Percentiles rank a stretch among this genome's conserved stretches.
phyloP scores from a whole-genome alignment of 2,888 invertebrate genomes.

The Alloplasta piceator region DNA sequence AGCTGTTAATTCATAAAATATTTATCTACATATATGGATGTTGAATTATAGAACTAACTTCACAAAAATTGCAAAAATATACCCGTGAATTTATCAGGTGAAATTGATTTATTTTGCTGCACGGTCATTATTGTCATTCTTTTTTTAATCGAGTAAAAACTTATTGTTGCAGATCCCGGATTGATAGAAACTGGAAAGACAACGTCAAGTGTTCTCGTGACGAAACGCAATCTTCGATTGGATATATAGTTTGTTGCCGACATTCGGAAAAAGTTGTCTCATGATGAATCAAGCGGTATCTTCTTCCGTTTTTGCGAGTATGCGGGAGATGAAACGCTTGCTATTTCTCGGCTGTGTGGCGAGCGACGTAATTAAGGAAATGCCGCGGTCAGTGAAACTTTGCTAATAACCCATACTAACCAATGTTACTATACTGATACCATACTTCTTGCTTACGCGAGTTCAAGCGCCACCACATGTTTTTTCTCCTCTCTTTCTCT shows the following conservation, averaged over 20 bases:
- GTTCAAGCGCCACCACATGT: slow-evolving; percentile 47
- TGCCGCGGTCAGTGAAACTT: slow-evolving; percentile 81
- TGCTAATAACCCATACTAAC: slow-evolving; percentile 78
- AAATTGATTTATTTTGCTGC: too few relatives aligned
- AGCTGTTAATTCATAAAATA: too few relatives aligned
- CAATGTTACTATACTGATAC: slow-evolving; percentile 39
- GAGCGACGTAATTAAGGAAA: slow-evolving; percentile 79
- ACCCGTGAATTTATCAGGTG: too few relatives aligned
- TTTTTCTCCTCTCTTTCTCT: slow-evolving; percentile 27
- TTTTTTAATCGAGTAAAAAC: too few relatives aligned
- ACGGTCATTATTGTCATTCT: too few relatives aligned
- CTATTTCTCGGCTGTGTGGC: slow-evolving; percentile 25
- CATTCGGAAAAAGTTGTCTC: slow-evolving; percentile 57
- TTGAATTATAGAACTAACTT: too few relatives aligned
- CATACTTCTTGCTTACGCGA: slow-evolving; percentile 52
- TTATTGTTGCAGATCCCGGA: too few relatives aligned
- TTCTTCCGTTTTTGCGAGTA: background rate
- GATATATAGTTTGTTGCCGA: slow-evolving; percentile 33
- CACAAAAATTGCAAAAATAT: too few relatives aligned
- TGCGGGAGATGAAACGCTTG: background rate
- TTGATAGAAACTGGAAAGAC: too few relatives aligned
- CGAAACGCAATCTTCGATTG: slow-evolving; percentile 28
- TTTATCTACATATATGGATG: too few relatives aligned
- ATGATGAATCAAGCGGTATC: slow-evolving; percentile 38
- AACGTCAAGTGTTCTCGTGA: slow-evolving; percentile 30